Percentiles rank a stretch among this genome's conserved stretches.
These are phyloP conservation scores for Monochamus saltuarius DNA, from an alignment of 1,140 invertebrate genomes.

Conservation along the genomic window DNA sequence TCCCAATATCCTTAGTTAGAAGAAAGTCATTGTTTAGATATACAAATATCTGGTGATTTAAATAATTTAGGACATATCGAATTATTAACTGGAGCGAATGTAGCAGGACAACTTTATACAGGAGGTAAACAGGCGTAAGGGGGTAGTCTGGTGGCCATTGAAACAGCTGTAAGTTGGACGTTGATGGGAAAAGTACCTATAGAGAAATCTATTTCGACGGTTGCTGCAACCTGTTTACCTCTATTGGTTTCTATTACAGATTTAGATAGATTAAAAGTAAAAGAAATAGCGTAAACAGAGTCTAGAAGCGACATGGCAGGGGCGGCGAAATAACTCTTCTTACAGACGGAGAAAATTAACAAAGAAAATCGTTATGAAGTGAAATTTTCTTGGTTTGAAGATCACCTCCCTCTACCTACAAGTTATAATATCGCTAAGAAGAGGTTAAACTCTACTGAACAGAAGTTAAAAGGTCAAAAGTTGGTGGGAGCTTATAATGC, in stretches of 20 bases:
- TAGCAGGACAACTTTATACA: conserved; percentile 42
- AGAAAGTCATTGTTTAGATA: no score
- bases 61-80: conserved; percentile 19
- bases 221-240: not conserved
- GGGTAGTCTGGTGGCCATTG: conserved; percentile 40
- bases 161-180: conserved; percentile 46
- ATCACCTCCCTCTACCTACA: conserved; percentile 12
- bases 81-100: conserved; percentile 40
- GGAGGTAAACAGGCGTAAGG: conserved; percentile 31
- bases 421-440: conserved; percentile 18
- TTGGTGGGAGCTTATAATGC: conserved; percentile 4
- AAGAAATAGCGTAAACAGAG: conserved; percentile 14
- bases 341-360: not conserved
- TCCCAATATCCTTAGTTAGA: no score
- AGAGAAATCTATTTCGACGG: not conserved
- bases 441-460: conserved; percentile 14
- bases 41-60: no score
- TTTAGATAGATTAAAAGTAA: conserved; percentile 23
- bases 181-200: conserved; percentile 38
- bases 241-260: conserved; percentile 12
- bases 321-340: conserved; percentile 1
- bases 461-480: conserved; percentile 11
- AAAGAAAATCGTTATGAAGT: conserved; percentile 20
- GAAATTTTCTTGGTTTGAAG: conserved; percentile 24
- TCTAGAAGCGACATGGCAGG: conserved; percentile 11